These are phyloP conservation scores for Phasia obesa DNA, from an alignment of 2,888 invertebrate species.

Conservation along the genomic window DNA sequence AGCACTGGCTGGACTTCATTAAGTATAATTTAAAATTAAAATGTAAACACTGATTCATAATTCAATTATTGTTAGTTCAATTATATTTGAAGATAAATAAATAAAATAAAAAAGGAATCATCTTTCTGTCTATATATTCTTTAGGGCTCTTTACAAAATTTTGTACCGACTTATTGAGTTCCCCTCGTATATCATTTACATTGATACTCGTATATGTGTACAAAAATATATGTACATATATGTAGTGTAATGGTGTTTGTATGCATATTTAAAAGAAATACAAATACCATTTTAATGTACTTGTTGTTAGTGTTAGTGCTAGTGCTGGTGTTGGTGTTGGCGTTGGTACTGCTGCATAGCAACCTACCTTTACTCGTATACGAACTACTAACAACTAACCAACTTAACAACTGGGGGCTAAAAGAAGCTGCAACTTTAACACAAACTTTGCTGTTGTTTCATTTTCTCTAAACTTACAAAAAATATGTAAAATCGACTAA, in stretches of 20 bases:
- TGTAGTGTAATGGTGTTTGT: too few species aligned
- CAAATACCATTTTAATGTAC: slow-evolving; percentile 8
- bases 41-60: too few species aligned
- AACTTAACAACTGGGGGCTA: slow-evolving; percentile 62
- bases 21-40: too few species aligned
- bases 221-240: not conserved
- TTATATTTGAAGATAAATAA: too few species aligned
- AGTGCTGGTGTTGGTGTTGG: slow-evolving; percentile 22
- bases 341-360: slow-evolving; percentile 45
- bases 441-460: slow-evolving; percentile 59
- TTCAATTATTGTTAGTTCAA: too few species aligned
- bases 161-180: too few species aligned
- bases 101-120: too few species aligned
- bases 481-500: slow-evolving; percentile 14
- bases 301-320: slow-evolving; percentile 27
- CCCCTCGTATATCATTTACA: too few species aligned
- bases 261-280: not conserved
- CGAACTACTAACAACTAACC: slow-evolving; percentile 40
- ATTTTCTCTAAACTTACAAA: slow-evolving; percentile 46
- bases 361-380: slow-evolving; percentile 53
- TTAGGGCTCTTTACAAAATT: too few species aligned
- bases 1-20: too few species aligned
- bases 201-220: too few species aligned
- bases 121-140: too few species aligned
- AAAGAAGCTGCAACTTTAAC: slow-evolving; percentile 64